phyloP scores from a whole-genome alignment of 1,140 invertebrate species.

The Cotesia vestalis region DNA sequence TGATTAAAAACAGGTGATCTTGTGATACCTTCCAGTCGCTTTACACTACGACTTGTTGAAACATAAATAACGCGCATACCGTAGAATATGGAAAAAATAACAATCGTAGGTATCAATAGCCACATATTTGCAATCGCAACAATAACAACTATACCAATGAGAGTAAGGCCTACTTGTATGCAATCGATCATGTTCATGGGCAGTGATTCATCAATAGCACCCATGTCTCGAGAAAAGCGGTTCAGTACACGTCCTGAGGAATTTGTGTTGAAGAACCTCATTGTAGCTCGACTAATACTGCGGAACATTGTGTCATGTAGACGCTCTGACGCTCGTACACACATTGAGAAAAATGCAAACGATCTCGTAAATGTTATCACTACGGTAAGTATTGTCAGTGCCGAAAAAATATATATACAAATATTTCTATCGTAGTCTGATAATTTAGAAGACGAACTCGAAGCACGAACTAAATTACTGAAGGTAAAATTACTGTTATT shows the following conservation, averaged over 20 bases:
- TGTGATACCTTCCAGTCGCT: no score
- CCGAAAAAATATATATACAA: constrained; percentile 71
- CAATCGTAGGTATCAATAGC: constrained; percentile 69
- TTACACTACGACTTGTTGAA: constrained; percentile 69
- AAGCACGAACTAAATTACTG: no score
- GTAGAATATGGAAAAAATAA: constrained; percentile 71
- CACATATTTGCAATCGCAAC: constrained; percentile 71
- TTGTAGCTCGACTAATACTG: constrained; percentile 60
- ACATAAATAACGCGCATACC: constrained; percentile 73
- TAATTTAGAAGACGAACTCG: not conserved
- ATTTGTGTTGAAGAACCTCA: constrained; percentile 91
- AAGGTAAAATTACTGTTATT: not conserved
- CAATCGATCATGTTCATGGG: constrained; percentile 71
- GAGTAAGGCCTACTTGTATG: constrained; percentile 65
- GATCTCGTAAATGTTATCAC: constrained; percentile 72
- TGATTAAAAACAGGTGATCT: no score
- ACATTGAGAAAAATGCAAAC: constrained; percentile 79
- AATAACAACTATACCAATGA: constrained; percentile 73
- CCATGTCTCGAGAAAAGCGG: constrained; percentile 83
- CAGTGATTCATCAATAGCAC: constrained; percentile 81
- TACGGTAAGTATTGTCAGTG: constrained; percentile 68
- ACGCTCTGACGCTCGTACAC: constrained; percentile 79
- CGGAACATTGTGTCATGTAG: constrained; percentile 84
- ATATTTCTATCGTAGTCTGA: constrained; percentile 37
- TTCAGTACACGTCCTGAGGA: constrained; percentile 73